Conservation (phyloP, 2,113 vertebrate species). For the Trematomus loennbergii region DNA sequence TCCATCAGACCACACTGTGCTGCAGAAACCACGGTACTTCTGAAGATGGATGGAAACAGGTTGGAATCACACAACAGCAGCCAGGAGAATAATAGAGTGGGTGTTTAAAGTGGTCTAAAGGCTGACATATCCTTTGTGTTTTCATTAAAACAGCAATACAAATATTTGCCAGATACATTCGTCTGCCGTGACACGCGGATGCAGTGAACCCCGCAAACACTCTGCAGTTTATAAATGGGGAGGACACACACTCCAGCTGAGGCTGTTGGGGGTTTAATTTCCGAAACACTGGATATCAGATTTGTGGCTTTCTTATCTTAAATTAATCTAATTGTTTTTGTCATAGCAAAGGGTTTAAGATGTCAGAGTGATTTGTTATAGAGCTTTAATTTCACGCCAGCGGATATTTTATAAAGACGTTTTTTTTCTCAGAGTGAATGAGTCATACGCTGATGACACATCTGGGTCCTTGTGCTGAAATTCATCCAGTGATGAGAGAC, state of each 20-base stretch:
- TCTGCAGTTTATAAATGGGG: background rate
- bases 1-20: background rate
- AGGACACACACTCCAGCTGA: background rate
- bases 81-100: slow-evolving; percentile 6
- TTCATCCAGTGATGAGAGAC: slow-evolving; percentile 25
- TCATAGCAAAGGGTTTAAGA: background rate
- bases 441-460: slow-evolving; percentile 22
- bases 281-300: background rate
- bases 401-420: background rate
- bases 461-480: slow-evolving; percentile 38
- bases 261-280: background rate
- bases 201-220: slow-evolving; percentile 2
- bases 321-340: background rate
- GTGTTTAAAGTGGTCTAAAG: background rate
- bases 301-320: background rate
- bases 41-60: background rate
- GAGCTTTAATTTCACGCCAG: background rate
- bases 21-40: background rate
- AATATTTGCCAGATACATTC: background rate
- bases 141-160: slow-evolving; percentile 19
- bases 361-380: background rate
- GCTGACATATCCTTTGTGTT: slow-evolving; percentile 17
- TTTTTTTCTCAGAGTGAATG: background rate
- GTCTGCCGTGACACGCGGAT: slow-evolving; percentile 16
- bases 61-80: background rate